phyloP scores from a whole-genome alignment of 2,888 invertebrate species.

The Spisula solida region DNA sequence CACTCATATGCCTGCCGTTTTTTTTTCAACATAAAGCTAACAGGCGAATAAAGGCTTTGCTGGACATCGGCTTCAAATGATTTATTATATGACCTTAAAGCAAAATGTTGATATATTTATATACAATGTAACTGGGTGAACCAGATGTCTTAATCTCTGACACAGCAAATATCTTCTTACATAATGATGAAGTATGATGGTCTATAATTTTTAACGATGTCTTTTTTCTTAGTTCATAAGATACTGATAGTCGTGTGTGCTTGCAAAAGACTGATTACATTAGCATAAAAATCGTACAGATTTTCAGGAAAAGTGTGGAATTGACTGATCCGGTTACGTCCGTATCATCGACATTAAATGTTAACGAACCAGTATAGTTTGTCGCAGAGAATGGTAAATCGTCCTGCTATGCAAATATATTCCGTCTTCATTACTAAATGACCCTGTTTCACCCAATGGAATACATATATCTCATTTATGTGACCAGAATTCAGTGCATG shows the following conservation, averaged over 20 bases:
- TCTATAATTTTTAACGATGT: not conserved
- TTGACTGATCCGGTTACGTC: not conserved
- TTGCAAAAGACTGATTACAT: not conserved
- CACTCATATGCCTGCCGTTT: no score
- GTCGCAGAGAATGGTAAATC: not conserved
- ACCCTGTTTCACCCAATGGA: not conserved
- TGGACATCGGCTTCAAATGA: no score
- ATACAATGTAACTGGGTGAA: not conserved
- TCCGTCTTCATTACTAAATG: constrained; percentile 4
- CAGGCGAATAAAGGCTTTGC: no score
- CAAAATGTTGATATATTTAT: constrained; percentile 7
- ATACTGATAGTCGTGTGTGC: not conserved
- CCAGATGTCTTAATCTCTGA: not conserved
- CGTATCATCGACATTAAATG: not conserved
- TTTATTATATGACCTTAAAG: not conserved
- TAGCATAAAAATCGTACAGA: not conserved
- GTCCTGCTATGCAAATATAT: constrained; percentile 26
- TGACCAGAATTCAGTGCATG: no score
- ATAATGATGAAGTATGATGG: constrained; percentile 7
- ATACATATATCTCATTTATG: no score
- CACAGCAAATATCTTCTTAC: not conserved
- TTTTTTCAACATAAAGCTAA: no score
- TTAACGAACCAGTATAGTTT: not conserved
- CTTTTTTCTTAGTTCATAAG: not conserved
- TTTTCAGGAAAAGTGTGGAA: not conserved